Percentiles rank a stretch among this genome's conserved stretches.
Conservation (phyloP, 2,888 invertebrate species). For the Cephus rjabovi region DNA sequence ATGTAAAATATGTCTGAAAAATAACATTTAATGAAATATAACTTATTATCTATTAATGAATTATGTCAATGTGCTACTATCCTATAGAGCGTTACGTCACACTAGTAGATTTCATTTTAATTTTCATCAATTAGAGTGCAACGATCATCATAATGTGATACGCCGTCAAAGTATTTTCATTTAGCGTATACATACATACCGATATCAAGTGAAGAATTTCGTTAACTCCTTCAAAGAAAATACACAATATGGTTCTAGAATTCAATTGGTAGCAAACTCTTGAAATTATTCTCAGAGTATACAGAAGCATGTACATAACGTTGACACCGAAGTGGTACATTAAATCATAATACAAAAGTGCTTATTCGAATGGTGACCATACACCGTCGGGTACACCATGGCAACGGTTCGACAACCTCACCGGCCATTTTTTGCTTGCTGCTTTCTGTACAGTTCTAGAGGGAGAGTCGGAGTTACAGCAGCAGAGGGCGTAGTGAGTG, state of each 20-base stretch:
- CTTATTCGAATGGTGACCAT: constrained; percentile 13
- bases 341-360: constrained; percentile 11
- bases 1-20: background rate
- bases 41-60: background rate
- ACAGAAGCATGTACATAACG: background rate
- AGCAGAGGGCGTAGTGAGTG: constrained; percentile 19
- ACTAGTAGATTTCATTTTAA: background rate
- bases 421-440: constrained; percentile 12
- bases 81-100: background rate
- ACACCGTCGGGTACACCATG: background rate
- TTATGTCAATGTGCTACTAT: background rate
- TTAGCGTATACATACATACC: background rate
- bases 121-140: background rate
- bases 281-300: background rate
- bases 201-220: background rate
- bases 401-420: constrained; percentile 34
- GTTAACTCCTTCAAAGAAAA: background rate
- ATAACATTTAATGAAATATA: background rate
- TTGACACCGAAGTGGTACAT: background rate
- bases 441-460: constrained; percentile 17
- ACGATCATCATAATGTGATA: background rate
- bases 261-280: background rate
- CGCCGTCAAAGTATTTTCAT: background rate
- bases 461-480: constrained; percentile 21
- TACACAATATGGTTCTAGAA: background rate